phyloP scores from a whole-genome alignment of 1,140 invertebrate genomes.

The Papilio machaon region DNA sequence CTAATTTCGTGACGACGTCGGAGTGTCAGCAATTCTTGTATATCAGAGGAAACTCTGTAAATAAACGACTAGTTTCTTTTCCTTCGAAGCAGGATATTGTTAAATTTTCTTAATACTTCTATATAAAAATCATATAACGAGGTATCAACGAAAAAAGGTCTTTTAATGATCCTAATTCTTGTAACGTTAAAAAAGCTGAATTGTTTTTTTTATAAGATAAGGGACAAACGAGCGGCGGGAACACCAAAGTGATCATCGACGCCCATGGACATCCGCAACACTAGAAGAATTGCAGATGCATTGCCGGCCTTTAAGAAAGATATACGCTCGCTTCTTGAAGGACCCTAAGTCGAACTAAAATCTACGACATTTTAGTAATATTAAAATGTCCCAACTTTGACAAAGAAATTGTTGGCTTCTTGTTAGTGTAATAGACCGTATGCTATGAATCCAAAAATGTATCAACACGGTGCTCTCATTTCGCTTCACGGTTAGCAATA shows the following conservation, averaged over 20 bases:
- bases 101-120: slow-evolving; percentile 26
- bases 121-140: slow-evolving; percentile 22
- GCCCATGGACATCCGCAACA: too few relatives aligned
- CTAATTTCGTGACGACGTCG: slow-evolving; percentile 64
- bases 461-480: too few relatives aligned
- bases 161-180: slow-evolving; percentile 5
- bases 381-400: not conserved
- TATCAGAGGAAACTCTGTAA: slow-evolving; percentile 51
- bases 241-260: too few relatives aligned
- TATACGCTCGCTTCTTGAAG: too few relatives aligned
- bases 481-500: too few relatives aligned
- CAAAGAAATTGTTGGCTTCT: not conserved
- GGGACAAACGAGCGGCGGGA: too few relatives aligned
- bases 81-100: not conserved
- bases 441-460: too few relatives aligned
- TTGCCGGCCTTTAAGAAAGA: too few relatives aligned
- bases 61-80: slow-evolving; percentile 42
- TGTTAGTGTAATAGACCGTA: not conserved
- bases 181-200: not conserved
- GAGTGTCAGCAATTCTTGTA: slow-evolving; percentile 59
- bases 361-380: not conserved
- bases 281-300: too few relatives aligned
- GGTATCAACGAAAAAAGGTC: slow-evolving; percentile 2
- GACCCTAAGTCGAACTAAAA: too few relatives aligned
- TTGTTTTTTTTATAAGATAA: too few relatives aligned